Evolutionary conservation across 2,113 vertebrate species (phyloP).

Genomic region (Daboia siamensis): DNA sequence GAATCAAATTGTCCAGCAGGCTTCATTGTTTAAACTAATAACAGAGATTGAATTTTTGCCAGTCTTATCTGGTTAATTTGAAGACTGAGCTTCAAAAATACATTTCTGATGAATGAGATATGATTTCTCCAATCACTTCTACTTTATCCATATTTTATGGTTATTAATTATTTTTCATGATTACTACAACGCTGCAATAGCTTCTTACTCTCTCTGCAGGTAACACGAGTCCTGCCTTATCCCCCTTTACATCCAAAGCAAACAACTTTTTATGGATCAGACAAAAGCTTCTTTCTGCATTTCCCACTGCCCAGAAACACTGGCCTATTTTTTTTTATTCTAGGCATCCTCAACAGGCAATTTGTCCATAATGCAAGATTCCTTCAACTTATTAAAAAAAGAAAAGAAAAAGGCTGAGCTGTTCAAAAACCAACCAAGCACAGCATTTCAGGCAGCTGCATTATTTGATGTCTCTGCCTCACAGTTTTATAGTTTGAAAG

Average conservation of each 20-base stretch:
- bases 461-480: not conserved
- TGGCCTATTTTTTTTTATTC: not conserved
- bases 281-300: not conserved
- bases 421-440: slow-evolving; percentile 6
- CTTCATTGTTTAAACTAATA: not conserved
- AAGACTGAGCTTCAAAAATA: not conserved
- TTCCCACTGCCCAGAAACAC: not conserved
- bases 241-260: not conserved
- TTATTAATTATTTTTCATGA: not conserved
- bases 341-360: not conserved
- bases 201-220: not conserved
- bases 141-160: not conserved
- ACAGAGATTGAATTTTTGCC: not conserved
- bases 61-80: not conserved
- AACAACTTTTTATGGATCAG: not conserved
- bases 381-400: not conserved
- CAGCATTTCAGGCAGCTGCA: not conserved
- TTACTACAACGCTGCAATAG: not conserved
- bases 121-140: not conserved
- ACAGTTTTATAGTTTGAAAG: not conserved
- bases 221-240: not conserved
- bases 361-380: not conserved
- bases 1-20: not conserved
- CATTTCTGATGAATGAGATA: not conserved
- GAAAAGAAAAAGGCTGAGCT: not conserved